phyloP scores from a whole-genome alignment of 1,140 invertebrate genomes.

The Aethina tumida region DNA sequence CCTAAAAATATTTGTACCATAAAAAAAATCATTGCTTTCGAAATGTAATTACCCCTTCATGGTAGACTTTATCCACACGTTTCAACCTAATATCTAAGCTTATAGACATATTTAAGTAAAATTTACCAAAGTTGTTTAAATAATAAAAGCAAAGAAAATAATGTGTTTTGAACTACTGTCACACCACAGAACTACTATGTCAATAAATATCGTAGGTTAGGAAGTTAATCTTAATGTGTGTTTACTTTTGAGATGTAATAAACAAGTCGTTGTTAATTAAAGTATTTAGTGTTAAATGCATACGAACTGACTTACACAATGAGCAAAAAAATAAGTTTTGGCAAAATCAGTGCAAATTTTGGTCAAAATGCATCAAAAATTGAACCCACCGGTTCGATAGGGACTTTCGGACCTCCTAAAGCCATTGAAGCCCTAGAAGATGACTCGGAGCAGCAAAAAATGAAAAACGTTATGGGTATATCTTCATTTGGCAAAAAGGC shows the following conservation, averaged over 20 bases:
- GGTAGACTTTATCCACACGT: slow-evolving; percentile 73
- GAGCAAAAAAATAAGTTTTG: slow-evolving; percentile 43
- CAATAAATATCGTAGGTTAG: too few species aligned
- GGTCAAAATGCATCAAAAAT: slow-evolving; percentile 25
- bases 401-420: slow-evolving; percentile 23
- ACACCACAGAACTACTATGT: too few species aligned
- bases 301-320: too few species aligned
- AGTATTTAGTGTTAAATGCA: too few species aligned
- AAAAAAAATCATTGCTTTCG: slow-evolving; percentile 1
- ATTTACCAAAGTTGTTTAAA: too few species aligned
- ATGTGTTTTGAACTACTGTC: not conserved
- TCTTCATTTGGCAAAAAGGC: slow-evolving; percentile 69
- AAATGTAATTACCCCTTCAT: slow-evolving; percentile 58
- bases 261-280: too few species aligned
- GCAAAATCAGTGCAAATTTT: slow-evolving; percentile 46
- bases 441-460: slow-evolving; percentile 53
- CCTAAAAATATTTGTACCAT: slow-evolving; percentile 44
- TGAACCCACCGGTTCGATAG: slow-evolving; percentile 19
- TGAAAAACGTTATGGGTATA: slow-evolving; percentile 65
- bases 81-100: slow-evolving; percentile 65
- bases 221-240: too few species aligned
- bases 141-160: slow-evolving; percentile 3
- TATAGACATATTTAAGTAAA: slow-evolving; percentile 50
- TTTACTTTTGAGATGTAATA: too few species aligned
- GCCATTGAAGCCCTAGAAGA: slow-evolving; percentile 57